A percentile compares a stretch with the other conserved stretches of the same genome.
These are phyloP conservation scores for Drosophila sproati DNA, from an alignment of 1,140 invertebrate genomes.

Conservation along the genomic window DNA sequence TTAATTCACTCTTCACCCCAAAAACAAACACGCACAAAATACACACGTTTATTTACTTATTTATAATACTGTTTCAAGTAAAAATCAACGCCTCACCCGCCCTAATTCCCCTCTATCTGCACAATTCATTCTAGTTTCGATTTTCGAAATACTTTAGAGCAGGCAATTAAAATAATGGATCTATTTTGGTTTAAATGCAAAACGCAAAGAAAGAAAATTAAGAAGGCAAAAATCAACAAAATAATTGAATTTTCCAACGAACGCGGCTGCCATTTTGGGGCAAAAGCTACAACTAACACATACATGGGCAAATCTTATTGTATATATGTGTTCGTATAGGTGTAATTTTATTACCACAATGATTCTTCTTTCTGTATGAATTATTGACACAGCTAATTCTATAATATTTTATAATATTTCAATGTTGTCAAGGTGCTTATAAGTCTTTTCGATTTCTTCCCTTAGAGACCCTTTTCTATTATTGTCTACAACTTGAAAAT, in stretches of 20 bases:
- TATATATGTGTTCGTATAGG: not conserved
- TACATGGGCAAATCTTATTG: not conserved
- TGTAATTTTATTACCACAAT: not conserved
- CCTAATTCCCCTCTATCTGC: not conserved
- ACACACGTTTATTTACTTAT: constrained; percentile 38
- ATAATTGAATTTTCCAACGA: constrained; percentile 43
- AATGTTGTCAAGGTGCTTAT: too few relatives aligned
- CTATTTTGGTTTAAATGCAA: constrained; percentile 67
- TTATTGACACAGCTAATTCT: not conserved
- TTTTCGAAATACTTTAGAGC: constrained; percentile 78
- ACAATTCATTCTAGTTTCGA: constrained; percentile 41
- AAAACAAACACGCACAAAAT: constrained; percentile 8
- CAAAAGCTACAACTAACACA: constrained; percentile 20
- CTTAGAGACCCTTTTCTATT: not conserved
- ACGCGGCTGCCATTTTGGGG: constrained; percentile 58
- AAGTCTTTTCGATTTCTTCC: too few relatives aligned
- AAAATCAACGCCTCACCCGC: not conserved
- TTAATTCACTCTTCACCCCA: constrained; percentile 35
- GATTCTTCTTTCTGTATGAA: not conserved
- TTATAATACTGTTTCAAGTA: constrained; percentile 46
- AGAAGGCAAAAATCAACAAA: constrained; percentile 30
- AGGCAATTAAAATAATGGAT: constrained; percentile 82
- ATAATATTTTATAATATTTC: too few relatives aligned
- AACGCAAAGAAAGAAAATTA: constrained; percentile 19
- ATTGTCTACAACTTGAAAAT: not conserved